A percentile compares a stretch with the other conserved stretches of the same genome.
phyloP scores from a whole-genome alignment of 2,888 invertebrate genomes.

The Steinernema hermaphroditum region DNA sequence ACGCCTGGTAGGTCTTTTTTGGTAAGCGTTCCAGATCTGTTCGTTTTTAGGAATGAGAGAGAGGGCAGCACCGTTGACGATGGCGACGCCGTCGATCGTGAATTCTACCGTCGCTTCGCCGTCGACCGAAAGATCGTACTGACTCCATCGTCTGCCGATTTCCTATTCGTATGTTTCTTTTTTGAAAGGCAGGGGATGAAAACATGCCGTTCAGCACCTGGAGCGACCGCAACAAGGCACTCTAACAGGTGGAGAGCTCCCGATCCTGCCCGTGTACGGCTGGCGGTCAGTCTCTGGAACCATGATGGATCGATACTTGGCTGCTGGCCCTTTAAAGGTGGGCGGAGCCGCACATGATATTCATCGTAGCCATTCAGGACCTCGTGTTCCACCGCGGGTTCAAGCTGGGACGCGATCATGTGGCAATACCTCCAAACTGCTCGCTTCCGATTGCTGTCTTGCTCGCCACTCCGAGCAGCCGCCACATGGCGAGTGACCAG shows the following conservation, averaged over 20 bases:
- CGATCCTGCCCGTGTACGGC: neutral
- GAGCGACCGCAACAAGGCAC: neutral
- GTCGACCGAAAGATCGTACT: slow-evolving; percentile 7
- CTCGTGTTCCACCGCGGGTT: neutral
- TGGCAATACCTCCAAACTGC: neutral
- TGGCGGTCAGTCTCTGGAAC: neutral
- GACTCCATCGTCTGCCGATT: neutral
- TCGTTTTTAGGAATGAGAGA: neutral
- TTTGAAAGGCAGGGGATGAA: neutral
- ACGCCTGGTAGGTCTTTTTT: no score
- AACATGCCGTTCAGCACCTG: neutral
- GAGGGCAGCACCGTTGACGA: neutral
- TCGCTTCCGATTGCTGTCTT: neutral
- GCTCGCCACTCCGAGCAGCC: neutral
- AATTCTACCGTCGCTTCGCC: slow-evolving; percentile 17
- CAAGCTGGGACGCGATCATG: neutral
- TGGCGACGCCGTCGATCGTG: slow-evolving; percentile 1
- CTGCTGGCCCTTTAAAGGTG: neutral
- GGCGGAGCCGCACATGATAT: neutral
- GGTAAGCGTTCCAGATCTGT: no score
- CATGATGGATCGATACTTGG: slow-evolving; percentile 6
- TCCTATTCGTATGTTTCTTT: neutral
- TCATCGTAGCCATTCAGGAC: neutral
- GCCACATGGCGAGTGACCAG: neutral
- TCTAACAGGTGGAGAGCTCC: neutral